phyloP scores from a whole-genome alignment of 2,888 invertebrate species.

The Luperina testacea region DNA sequence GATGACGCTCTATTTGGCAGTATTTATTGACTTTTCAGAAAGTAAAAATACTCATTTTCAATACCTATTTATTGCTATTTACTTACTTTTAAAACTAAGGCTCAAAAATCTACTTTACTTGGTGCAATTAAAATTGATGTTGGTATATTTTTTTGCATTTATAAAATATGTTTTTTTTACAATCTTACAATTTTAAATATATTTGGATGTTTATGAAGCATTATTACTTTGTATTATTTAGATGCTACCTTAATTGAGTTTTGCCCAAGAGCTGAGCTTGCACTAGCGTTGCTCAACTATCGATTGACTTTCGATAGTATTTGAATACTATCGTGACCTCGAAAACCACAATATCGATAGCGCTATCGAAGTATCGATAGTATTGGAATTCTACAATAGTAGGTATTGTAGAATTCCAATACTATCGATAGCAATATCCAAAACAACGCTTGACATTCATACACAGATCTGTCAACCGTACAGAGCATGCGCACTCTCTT shows the following conservation, averaged over 20 bases:
- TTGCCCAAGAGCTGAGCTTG: too few relatives aligned
- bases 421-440: too few relatives aligned
- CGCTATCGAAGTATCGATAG: too few relatives aligned
- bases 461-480: too few relatives aligned
- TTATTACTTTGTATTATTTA: neutral
- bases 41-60: conserved; percentile 1
- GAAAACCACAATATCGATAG: too few relatives aligned
- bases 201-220: conserved; percentile 12
- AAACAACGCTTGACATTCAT: too few relatives aligned
- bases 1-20: neutral
- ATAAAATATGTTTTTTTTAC: conserved; percentile 18
- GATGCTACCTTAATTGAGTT: neutral
- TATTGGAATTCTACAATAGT: too few relatives aligned
- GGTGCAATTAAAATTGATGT: conserved; percentile 24
- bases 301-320: too few relatives aligned
- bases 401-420: too few relatives aligned
- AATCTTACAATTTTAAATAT: conserved; percentile 32
- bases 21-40: neutral
- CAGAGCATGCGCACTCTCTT: too few relatives aligned
- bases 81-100: neutral
- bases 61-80: neutral
- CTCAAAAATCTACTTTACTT: conserved; percentile 4
- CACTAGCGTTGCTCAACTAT: too few relatives aligned
- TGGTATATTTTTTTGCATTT: conserved; percentile 23
- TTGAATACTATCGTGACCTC: too few relatives aligned